Evolutionary conservation across 2,113 vertebrate species (phyloP).

Genomic region (Aepyceros melampus): DNA sequence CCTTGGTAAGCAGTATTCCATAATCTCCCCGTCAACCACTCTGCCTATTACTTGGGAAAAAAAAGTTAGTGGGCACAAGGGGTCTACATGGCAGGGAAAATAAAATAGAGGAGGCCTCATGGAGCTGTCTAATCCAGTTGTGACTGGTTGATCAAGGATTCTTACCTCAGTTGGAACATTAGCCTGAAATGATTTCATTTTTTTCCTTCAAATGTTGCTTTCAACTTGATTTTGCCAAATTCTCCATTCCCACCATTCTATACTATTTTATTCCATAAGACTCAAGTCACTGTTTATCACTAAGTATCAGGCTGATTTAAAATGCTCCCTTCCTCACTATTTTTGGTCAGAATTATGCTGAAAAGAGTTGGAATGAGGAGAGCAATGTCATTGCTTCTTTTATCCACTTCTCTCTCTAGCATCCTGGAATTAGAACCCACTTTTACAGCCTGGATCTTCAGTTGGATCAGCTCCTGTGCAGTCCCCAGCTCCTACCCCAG

Average conservation of each 20-base stretch:
- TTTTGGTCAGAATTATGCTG: background rate
- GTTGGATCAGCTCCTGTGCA: no score
- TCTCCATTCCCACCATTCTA: background rate
- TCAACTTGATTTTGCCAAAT: background rate
- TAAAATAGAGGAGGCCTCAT: background rate
- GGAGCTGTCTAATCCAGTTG: background rate
- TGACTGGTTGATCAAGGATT: background rate
- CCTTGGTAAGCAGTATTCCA: background rate
- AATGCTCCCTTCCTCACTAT: background rate
- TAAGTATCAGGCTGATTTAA: background rate
- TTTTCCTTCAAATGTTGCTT: background rate
- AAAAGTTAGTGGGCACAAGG: background rate
- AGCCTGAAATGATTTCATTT: background rate
- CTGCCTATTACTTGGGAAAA: background rate
- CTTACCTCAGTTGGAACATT: background rate
- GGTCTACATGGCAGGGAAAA: background rate
- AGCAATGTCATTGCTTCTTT: background rate
- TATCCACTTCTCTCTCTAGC: background rate
- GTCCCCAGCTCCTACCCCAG: background rate
- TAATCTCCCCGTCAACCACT: background rate
- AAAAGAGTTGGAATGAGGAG: background rate
- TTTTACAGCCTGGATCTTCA: background rate
- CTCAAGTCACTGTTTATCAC: background rate
- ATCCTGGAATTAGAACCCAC: background rate
- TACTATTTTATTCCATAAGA: background rate